Conservation (phyloP, 2,797 vertebrate genomes). For the Calcarius lapponicus region DNA sequence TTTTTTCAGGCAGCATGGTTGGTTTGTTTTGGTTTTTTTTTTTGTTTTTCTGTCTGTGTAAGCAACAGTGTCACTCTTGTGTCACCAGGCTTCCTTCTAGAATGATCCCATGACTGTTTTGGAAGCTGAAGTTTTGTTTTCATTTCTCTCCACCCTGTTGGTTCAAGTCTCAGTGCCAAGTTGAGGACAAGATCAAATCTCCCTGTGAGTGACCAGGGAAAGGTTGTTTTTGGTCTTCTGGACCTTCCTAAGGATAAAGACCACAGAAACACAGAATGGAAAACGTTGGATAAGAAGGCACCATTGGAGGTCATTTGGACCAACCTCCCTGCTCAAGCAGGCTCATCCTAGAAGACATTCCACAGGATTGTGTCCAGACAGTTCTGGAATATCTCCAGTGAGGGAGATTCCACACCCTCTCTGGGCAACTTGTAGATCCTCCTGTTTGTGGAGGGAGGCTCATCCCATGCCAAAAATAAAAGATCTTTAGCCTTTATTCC, state of each 20-base stretch:
- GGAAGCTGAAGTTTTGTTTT: not conserved
- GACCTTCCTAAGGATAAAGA: not conserved
- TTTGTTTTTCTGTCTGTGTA: not conserved
- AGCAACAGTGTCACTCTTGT: not conserved
- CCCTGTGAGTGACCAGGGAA: not conserved
- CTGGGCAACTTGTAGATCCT: not conserved
- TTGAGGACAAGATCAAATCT: not conserved
- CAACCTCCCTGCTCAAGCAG: not conserved
- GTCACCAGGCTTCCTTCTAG: not conserved
- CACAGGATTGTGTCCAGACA: not conserved
- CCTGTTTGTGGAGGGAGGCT: not conserved
- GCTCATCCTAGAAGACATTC: not conserved
- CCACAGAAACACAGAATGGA: not conserved
- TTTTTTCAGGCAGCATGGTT: not conserved
- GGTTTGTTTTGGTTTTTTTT: too few species aligned
- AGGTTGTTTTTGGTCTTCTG: not conserved
- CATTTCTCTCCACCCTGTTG: not conserved
- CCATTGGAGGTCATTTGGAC: not conserved
- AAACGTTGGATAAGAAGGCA: not conserved
- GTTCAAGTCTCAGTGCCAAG: not conserved
- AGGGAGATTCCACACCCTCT: not conserved
- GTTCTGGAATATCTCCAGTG: not conserved
- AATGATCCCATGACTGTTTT: not conserved
- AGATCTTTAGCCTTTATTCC: not conserved
- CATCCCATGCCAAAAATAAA: not conserved